These are phyloP conservation scores for Sula dactylatra DNA, from an alignment of 2,113 vertebrate genomes.

Conservation along the genomic window DNA sequence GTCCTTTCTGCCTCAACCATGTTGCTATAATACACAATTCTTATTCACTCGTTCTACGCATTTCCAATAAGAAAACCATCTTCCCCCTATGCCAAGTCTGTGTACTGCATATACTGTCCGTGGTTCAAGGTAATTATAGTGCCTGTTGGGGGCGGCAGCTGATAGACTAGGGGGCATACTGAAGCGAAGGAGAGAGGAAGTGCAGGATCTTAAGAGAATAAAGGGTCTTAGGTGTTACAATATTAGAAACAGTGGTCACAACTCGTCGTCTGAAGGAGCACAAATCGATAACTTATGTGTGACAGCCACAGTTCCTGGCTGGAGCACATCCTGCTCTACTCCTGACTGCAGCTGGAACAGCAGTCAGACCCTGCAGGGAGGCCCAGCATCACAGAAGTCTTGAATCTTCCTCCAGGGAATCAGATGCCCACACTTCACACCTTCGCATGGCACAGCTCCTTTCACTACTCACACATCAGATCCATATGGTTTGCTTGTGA, in stretches of 20 bases:
- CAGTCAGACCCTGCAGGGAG: neutral
- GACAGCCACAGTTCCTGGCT: neutral
- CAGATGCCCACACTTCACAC: neutral
- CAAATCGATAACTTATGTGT: neutral
- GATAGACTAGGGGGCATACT: neutral
- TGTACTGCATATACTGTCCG: neutral
- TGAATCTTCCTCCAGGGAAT: neutral
- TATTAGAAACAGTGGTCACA: neutral
- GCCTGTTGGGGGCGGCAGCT: neutral
- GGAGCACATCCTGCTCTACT: neutral
- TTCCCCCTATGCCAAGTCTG: neutral
- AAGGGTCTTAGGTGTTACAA: neutral
- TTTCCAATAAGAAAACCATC: neutral
- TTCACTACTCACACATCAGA: neutral
- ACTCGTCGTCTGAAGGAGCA: neutral
- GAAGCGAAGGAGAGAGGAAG: neutral
- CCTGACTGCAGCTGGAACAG: neutral
- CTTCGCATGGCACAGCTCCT: neutral
- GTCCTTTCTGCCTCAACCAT: neutral
- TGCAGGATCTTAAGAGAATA: neutral
- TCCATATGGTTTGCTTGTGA: neutral
- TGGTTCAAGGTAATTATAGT: neutral
- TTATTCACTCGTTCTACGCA: neutral
- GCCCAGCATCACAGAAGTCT: neutral
- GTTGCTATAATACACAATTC: neutral